Percentiles rank a stretch among this genome's conserved stretches.
phyloP scores from a whole-genome alignment of 2,888 invertebrate genomes.

The Cheilosia grossa region DNA sequence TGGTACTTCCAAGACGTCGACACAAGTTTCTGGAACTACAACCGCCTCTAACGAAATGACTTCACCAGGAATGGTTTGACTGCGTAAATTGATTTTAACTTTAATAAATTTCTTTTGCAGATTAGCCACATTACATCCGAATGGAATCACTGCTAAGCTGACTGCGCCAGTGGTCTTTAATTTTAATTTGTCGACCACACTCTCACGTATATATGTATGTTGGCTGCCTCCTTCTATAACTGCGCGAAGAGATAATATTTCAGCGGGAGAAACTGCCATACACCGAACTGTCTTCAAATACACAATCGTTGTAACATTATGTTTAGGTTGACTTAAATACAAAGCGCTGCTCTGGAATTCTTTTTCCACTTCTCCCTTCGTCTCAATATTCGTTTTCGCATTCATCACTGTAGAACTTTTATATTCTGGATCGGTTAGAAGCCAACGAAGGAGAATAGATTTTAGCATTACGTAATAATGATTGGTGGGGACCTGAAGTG shows the following conservation, averaged over 20 bases:
- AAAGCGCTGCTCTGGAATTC: no score
- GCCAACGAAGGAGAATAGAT: no score
- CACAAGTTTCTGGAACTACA: conserved; percentile 50
- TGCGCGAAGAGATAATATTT: no score
- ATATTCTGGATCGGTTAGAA: no score
- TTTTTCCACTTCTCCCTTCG: background rate
- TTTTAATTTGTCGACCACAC: conserved; percentile 12
- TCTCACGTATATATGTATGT: conserved; percentile 23
- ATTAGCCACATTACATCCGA: conserved; percentile 13
- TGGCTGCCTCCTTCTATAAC: conserved; percentile 8
- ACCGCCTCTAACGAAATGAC: conserved; percentile 17
- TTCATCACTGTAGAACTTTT: no score
- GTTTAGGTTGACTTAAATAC: no score
- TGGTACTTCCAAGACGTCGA: conserved; percentile 28
- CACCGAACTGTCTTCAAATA: no score
- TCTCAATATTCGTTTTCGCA: no score
- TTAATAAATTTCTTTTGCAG: conserved; percentile 10
- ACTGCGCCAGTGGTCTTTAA: conserved; percentile 9
- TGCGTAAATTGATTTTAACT: conserved; percentile 9
- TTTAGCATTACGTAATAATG: no score
- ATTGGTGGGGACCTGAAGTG: background rate
- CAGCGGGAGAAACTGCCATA: no score
- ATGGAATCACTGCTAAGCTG: conserved; percentile 13
- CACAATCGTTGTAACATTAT: no score
- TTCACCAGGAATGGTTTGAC: background rate